These are phyloP conservation scores for Thomomys bottae DNA, from an alignment of 2,113 vertebrate genomes.

Conservation along the genomic window DNA sequence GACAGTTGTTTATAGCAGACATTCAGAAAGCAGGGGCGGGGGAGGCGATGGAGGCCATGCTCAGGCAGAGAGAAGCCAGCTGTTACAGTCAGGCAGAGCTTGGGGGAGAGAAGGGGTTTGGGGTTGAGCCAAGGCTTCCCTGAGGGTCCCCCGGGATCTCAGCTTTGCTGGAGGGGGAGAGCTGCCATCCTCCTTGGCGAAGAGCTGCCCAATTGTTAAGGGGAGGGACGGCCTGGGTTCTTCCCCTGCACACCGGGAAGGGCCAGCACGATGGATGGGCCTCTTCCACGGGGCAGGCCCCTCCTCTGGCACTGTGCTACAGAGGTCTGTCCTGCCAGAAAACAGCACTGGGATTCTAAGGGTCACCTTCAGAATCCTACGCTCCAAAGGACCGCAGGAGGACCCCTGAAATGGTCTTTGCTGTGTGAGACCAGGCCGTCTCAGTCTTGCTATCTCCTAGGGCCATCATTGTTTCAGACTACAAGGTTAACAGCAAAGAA, in stretches of 20 bases:
- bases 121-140: neutral
- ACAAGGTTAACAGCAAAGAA: accelerated
- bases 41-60: neutral
- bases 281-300: neutral
- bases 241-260: accelerated
- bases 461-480: neutral
- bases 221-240: neutral
- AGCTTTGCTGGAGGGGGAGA: too few relatives aligned
- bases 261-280: neutral
- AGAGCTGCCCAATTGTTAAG: neutral
- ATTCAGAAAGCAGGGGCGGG: neutral
- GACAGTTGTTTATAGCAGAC: accelerated
- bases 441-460: accelerated
- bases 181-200: accelerated
- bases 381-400: neutral
- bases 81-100: accelerated
- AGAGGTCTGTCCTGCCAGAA: accelerated
- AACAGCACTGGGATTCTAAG: neutral
- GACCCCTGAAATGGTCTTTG: neutral
- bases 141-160: accelerated
- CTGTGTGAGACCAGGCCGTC: accelerated
- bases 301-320: accelerated
- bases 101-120: neutral
- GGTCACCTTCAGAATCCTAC: neutral
- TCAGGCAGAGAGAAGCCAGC: neutral